Base-by-base conservation (phyloP, 2,113 vertebrate genomes). In the Chlamydotis undulata region DNA sequence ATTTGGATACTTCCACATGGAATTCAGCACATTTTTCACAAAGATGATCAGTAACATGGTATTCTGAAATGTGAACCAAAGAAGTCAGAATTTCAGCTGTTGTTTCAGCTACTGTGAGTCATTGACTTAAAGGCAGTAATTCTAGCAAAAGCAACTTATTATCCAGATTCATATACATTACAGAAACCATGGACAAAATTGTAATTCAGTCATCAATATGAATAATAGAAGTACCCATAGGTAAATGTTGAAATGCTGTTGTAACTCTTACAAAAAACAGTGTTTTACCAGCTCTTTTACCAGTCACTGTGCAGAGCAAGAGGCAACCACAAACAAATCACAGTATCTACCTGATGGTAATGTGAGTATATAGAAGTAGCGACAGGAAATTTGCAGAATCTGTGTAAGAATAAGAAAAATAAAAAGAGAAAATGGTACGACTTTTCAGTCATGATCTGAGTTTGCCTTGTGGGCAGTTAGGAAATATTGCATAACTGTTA, bases 41-140 rank as follows among this genome's bases (percentile, higher is more conserved):
- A 47, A 8, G 1, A 10, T 1, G 1, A 25, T 71, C 11, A 52
- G 11, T 41, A 6, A 19, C 13, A 17, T 12, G 4, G 6, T 74
- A 41, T 63, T 89, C 45, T 86, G 50, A 69, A 86, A 88, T n/a
- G 5, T 0, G 0, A 65, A 65, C 12, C 1, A 50, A 85, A 73
- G 5, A 11, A 68, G 45, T 5, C 14, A 76, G 19, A 86, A 80
- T 60, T 50, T 57, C 25, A 65, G 14, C 14, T 55, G 18, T 59
- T 56, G 5, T 77, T 93, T 90, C 82, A 80, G 45, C 37, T 76
- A 23, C 18, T 56, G 11, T 28, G n/a, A 63, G 55, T 67, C 18
- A 19, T 10, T 55, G 60, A 68, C 29, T 83, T 74, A 61, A 79
- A 74, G 25, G 8, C 19, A 63, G 25, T 50, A 81, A 83, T 77